Evolutionary conservation across 2,888 invertebrate genomes (phyloP).

Genomic region (Carcina quercana): DNA sequence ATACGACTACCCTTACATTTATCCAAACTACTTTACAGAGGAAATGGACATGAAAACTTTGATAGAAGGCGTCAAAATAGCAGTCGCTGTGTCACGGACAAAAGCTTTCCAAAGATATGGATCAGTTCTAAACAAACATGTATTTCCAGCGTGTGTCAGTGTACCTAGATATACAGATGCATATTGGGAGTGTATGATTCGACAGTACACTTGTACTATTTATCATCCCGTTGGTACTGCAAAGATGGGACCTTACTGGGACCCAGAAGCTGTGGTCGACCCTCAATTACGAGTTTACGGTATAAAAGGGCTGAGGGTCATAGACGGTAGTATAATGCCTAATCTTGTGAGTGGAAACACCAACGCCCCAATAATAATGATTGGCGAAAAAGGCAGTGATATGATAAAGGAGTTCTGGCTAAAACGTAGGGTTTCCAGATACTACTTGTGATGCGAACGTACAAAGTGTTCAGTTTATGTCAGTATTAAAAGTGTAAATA

Average conservation of each 20-base stretch:
- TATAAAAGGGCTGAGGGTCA: constrained; percentile 83
- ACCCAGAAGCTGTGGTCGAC: constrained; percentile 88
- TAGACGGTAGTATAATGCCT: constrained; percentile 92
- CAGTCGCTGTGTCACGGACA: constrained; percentile 85
- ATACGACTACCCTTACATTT: constrained; percentile 90
- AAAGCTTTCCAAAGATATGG: constrained; percentile 83
- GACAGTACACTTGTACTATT: constrained; percentile 87
- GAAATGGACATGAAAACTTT: constrained; percentile 85
- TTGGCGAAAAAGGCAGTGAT: constrained; percentile 92
- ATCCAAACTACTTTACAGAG: constrained; percentile 92
- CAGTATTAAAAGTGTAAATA: constrained; percentile 24
- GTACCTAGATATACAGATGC: constrained; percentile 80
- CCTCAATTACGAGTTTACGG: constrained; percentile 86
- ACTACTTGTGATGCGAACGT: constrained; percentile 43
- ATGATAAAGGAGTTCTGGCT: constrained; percentile 90
- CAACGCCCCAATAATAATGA: constrained; percentile 91
- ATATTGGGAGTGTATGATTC: constrained; percentile 92
- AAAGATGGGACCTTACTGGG: constrained; percentile 93
- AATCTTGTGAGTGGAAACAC: constrained; percentile 90
- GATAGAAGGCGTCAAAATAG: constrained; percentile 90
- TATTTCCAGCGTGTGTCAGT: constrained; percentile 85
- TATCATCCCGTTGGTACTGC: constrained; percentile 92
- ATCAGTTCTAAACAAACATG: constrained; percentile 79
- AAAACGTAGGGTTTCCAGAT: constrained; percentile 67
- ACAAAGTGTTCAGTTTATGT: constrained; percentile 23